Evolutionary conservation across 2,888 invertebrate genomes (phyloP).

Genomic region (Drosophila formosana): DNA sequence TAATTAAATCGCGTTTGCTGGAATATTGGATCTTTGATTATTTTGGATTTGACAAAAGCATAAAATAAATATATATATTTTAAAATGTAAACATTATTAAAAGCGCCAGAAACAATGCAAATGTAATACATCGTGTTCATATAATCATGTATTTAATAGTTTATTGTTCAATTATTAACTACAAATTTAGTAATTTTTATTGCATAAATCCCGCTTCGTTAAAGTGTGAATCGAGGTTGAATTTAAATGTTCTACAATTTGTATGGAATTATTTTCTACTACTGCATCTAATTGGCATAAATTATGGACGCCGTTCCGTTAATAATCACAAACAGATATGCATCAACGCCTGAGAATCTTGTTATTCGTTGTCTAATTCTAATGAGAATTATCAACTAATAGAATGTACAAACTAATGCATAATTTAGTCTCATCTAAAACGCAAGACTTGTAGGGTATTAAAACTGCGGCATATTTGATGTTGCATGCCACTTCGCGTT

Average conservation of each 20-base stretch:
- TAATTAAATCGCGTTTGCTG: neutral
- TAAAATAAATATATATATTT: too few relatives aligned
- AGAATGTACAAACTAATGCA: constrained; percentile 12
- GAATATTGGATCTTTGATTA: neutral
- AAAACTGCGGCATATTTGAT: constrained; percentile 24
- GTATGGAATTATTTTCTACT: neutral
- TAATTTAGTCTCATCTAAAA: constrained; percentile 6
- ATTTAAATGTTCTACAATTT: neutral
- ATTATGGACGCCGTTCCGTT: neutral
- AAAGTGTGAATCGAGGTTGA: neutral
- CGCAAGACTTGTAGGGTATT: constrained; percentile 41
- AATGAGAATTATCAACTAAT: constrained; percentile 5
- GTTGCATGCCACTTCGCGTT: constrained; percentile 6
- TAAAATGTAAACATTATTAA: too few relatives aligned
- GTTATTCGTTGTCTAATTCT: neutral
- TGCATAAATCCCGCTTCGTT: neutral
- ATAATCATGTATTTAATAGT: too few relatives aligned
- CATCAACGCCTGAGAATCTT: constrained; percentile 6
- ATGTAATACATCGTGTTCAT: too few relatives aligned
- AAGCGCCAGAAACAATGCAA: too few relatives aligned
- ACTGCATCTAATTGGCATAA: constrained; percentile 5
- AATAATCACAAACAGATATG: constrained; percentile 4
- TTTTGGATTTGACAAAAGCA: neutral
- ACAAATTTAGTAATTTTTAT: too few relatives aligned
- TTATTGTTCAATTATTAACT: too few relatives aligned